Evolutionary conservation across 2,888 invertebrate species (phyloP), one percentile per base, ranked within the genome.

Genomic region (Exephanes ischioxanthus): DNA sequence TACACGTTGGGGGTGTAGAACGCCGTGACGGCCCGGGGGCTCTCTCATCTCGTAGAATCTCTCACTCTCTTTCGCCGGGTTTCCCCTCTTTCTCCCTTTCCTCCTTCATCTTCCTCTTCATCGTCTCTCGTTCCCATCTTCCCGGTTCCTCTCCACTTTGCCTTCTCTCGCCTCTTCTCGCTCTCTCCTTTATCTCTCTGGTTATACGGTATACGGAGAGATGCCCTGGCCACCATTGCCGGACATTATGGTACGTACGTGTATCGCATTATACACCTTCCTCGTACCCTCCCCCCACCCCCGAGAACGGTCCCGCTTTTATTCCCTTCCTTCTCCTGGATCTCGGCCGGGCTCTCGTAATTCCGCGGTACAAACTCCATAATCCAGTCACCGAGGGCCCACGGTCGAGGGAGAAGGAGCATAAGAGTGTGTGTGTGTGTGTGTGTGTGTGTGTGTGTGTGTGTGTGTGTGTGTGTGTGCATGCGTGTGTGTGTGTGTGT

Each of bases 301-400:
- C 51, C 58, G 3, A 45, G 30, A 51, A 67, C 26, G 66, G 67
- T 71, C 61, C 53, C 30, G 37, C 76, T 72, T 33, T 37, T 61
- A 37, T 58, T 70, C 78, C 71, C 78, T 51, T 70, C 58, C 67
- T 71, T 71, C 84, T 19, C 80, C 66, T 76, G 84, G 81, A 88
- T 87, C 89, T 90, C 91, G 89, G 16, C 80, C 66, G 78, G 84
- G 81, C 88, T 87, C 89, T 90, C 91, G 89, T 91, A 92, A 93
- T 92, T 91, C 89, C 91, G 89, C 90, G 90, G 88, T 90, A 89
- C 90, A 90, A 92, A 92, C 91, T 91, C 92, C 91, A 90, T 92
- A 92, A 92, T 92, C 91, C 91, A 91, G 91, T 92, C 90, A 90
- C 90, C 89, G 90, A 61, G 63, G 80, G 80, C 83, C 53, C n/a